These are phyloP conservation scores for Myopa testacea DNA, from an alignment of 2,888 invertebrate genomes.

Conservation along the genomic window DNA sequence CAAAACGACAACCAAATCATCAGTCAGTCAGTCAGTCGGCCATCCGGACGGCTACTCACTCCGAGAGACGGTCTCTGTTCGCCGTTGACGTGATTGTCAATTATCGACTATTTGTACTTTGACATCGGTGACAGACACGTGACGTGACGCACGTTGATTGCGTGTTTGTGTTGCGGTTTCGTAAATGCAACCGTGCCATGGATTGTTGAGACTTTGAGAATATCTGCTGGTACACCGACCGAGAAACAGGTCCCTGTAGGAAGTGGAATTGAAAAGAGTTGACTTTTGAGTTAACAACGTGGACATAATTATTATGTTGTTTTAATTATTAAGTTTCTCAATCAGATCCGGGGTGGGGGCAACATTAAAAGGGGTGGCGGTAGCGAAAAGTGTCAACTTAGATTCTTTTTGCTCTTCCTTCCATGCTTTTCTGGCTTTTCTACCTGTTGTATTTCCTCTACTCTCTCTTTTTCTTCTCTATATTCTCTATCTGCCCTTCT, in stretches of 20 bases:
- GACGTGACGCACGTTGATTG: constrained; percentile 26
- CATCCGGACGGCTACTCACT: neutral
- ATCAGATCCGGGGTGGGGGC: too few relatives aligned
- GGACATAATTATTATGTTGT: too few relatives aligned
- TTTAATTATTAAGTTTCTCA: too few relatives aligned
- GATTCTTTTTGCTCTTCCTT: too few relatives aligned
- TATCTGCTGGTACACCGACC: neutral
- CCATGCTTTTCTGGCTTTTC: too few relatives aligned
- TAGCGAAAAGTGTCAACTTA: too few relatives aligned
- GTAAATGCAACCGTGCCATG: neutral
- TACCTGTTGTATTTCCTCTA: too few relatives aligned
- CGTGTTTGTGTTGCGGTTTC: constrained; percentile 10
- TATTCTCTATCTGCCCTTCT: neutral
- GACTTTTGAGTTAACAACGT: too few relatives aligned
- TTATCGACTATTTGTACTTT: constrained; percentile 24
- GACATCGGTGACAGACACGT: constrained; percentile 29
- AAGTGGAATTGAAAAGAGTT: neutral
- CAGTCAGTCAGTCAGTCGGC: neutral
- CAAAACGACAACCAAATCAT: neutral
- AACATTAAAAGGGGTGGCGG: too few relatives aligned
- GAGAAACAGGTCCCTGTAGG: neutral
- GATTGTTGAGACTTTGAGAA: neutral
- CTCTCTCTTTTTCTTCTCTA: neutral
- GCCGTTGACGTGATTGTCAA: constrained; percentile 23
- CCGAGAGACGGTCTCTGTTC: neutral